Conservation (phyloP, 2,888 invertebrate genomes). For the Ditylenchus weischeri region DNA sequence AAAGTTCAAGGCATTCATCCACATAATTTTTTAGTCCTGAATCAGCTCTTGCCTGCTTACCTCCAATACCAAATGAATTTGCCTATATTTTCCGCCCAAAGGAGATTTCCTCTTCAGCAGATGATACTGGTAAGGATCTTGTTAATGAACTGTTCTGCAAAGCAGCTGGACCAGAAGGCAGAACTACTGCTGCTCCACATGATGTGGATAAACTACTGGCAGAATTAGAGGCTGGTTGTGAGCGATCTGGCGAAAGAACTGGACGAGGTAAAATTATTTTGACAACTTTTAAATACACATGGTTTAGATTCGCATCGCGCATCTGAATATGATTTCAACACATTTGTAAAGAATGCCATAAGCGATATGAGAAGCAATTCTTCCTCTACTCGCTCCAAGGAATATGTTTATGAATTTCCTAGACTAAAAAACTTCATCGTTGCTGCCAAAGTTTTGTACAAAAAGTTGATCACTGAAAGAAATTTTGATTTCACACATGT, state of each 20-base stretch:
- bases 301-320: neutral
- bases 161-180: neutral
- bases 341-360: conserved; percentile 6
- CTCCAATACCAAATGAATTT: conserved; percentile 1
- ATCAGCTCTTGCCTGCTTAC: conserved; percentile 10
- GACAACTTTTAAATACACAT: neutral
- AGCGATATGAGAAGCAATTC: neutral
- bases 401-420: conserved; percentile 6
- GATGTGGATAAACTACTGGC: neutral
- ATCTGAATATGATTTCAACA: neutral
- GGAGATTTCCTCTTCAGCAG: neutral
- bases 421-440: conserved; percentile 4
- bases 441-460: neutral
- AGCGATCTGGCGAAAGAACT: neutral
- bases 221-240: conserved; percentile 1
- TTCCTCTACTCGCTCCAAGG: neutral
- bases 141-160: neutral
- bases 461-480: neutral
- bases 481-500: conserved; percentile 3
- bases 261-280: neutral
- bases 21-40: conserved; percentile 15
- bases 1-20: neutral
- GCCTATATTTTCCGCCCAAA: conserved; percentile 11
- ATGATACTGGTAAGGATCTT: neutral
- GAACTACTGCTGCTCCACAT: neutral